A percentile compares a stretch with the other conserved stretches of the same genome.
These are phyloP conservation scores for Botia kubotai DNA, from an alignment of 2,797 vertebrate genomes.

Conservation along the genomic window DNA sequence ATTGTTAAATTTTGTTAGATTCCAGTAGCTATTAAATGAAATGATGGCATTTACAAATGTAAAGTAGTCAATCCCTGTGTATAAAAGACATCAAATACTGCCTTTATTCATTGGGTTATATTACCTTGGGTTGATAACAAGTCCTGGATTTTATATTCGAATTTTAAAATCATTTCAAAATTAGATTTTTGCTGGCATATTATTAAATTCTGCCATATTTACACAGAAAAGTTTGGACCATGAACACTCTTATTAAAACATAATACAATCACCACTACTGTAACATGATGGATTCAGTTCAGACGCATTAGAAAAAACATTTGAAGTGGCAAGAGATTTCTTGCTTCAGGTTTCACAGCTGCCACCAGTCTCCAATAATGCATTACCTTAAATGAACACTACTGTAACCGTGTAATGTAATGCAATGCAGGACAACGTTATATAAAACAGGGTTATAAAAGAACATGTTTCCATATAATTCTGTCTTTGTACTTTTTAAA, in stretches of 20 bases:
- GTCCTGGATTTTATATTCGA: not conserved
- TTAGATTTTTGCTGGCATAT: not conserved
- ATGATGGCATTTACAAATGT: not conserved
- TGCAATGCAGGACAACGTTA: too few species aligned
- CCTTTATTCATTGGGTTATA: not conserved
- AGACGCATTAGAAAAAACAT: constrained; percentile 29
- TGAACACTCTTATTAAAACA: not conserved
- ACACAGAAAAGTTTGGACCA: not conserved
- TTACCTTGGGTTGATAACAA: not conserved
- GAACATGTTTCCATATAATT: not conserved
- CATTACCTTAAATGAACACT: not conserved
- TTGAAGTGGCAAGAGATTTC: constrained; percentile 41
- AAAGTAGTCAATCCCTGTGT: not conserved
- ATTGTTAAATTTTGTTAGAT: too few species aligned
- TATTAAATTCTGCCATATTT: not conserved
- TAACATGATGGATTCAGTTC: constrained; percentile 28
- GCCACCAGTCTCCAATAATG: constrained; percentile 27
- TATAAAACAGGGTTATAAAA: too few species aligned
- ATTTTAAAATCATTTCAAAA: not conserved
- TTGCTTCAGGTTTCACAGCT: constrained; percentile 36
- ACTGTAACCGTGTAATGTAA: not conserved
- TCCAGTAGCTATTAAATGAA: not conserved
- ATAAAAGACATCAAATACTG: not conserved
- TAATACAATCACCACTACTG: not conserved
- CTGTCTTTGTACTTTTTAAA: not conserved